phyloP scores from a whole-genome alignment of 2,888 invertebrate genomes.

The Lepas anatifera region DNA sequence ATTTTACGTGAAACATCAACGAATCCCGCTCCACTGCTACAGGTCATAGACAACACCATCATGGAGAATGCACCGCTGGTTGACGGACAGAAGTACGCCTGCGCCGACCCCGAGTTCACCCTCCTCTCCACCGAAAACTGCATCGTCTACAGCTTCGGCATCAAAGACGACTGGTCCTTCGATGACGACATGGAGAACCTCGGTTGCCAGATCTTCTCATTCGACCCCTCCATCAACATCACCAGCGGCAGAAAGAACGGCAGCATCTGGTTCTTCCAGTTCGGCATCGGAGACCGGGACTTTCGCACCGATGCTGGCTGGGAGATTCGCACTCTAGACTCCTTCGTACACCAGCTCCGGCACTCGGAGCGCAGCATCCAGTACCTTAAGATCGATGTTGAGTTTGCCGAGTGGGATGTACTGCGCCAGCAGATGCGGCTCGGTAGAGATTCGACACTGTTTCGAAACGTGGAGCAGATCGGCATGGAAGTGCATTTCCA shows the following conservation, averaged over 20 bases:
- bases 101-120: no score
- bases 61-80: not conserved
- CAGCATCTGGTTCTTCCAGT: conserved; percentile 26
- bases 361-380: not conserved
- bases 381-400: not conserved
- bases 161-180: no score
- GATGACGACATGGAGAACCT: no score
- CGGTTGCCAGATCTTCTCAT: no score
- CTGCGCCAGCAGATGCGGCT: not conserved
- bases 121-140: no score
- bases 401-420: not conserved
- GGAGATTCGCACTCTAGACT: conserved; percentile 30
- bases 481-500: not conserved
- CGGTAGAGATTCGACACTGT: not conserved
- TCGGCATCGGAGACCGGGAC: not conserved
- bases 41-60: not conserved
- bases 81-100: no score
- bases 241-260: conserved; percentile 18
- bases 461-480: not conserved
- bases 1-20: not conserved
- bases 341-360: conserved; percentile 27
- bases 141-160: no score
- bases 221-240: not conserved
- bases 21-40: not conserved
- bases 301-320: not conserved